These are phyloP conservation scores for Sebastes matsubarae DNA, from an alignment of 2,797 vertebrate genomes.

Conservation along the genomic window DNA sequence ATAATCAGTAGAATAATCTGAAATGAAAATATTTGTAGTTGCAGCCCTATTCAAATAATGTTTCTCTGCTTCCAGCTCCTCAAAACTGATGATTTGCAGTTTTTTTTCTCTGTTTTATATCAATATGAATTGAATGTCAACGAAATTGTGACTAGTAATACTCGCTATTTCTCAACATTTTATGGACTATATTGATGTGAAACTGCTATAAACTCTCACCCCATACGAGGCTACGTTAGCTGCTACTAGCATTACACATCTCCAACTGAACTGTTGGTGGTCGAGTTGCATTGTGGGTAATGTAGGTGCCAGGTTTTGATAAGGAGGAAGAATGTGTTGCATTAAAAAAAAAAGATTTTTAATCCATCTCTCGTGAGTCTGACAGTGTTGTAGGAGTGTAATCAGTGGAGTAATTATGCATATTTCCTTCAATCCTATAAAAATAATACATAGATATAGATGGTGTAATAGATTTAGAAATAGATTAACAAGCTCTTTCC, in stretches of 20 bases:
- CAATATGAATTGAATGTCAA: neutral
- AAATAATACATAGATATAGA: rapidly evolving
- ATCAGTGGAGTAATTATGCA: neutral
- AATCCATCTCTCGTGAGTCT: neutral
- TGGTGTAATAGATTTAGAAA: rapidly evolving
- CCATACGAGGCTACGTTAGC: neutral
- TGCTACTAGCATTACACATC: too few relatives aligned
- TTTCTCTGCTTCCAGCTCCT: neutral
- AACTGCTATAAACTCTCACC: neutral
- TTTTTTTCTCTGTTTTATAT: neutral
- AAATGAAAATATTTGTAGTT: neutral
- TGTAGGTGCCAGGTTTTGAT: neutral
- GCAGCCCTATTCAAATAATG: neutral
- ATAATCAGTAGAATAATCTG: neutral
- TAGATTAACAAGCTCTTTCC: neutral
- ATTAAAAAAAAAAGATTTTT: neutral
- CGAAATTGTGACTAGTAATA: neutral
- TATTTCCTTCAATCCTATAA: neutral
- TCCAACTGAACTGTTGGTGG: too few relatives aligned
- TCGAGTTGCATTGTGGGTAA: neutral
- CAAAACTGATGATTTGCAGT: neutral
- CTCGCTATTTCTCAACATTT: neutral
- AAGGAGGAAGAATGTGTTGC: neutral
- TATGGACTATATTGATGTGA: neutral
- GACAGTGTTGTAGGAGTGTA: neutral